Base-by-base conservation (phyloP, 1,140 invertebrate species). In the Drosophila tani region DNA sequence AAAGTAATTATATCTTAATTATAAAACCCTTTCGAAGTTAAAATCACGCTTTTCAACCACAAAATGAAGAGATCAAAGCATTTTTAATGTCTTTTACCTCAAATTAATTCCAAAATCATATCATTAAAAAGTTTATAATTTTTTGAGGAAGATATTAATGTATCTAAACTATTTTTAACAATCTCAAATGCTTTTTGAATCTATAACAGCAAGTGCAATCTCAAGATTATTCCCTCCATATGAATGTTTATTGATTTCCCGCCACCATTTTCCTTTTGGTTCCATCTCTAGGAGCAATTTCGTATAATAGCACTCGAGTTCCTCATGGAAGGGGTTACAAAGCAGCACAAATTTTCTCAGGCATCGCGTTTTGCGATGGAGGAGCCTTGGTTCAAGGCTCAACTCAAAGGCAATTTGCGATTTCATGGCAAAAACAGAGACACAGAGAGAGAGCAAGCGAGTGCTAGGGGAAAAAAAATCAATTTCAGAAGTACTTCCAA, bases 401-500 rank as follows among this genome's bases (percentile, higher is more conserved):
- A 49, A 45, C 19, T 47, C 38, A 40, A 56, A 49, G 41, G 75
- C 75, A 78, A 78, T 78, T 78, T 78, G 64, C 75, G 40, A 78
- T 78, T 78, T 78, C 74, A 78, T 69, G 75, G 75, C 75, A 69
- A 62, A 62, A 69, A 46, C 43, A 62, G 19, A 51, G 24, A 58
- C 47, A 38, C 19, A 24, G 8, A 43, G 55, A 77, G 24, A 27
- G 43, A 65, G 53, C 27, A 15, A 8, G 14, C 45, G 27, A 51
- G 12, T 38, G 15, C 17, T 17, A 71, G 15, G 35, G 38, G n/a
- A n/a, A 24, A 50, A 66, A 77, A 78, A 70, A 78, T 69, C 75
- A 78, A 78, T 78, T 78, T 69, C 64, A 69, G 53, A 78, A 78
- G 76, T 56, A 59, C 69, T 83, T 83, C 81, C 81, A 74, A 59